Evolutionary conservation across 2,113 vertebrate genomes (phyloP), one percentile per base, ranked within the genome.

Genomic region (Eurypyga helias): DNA sequence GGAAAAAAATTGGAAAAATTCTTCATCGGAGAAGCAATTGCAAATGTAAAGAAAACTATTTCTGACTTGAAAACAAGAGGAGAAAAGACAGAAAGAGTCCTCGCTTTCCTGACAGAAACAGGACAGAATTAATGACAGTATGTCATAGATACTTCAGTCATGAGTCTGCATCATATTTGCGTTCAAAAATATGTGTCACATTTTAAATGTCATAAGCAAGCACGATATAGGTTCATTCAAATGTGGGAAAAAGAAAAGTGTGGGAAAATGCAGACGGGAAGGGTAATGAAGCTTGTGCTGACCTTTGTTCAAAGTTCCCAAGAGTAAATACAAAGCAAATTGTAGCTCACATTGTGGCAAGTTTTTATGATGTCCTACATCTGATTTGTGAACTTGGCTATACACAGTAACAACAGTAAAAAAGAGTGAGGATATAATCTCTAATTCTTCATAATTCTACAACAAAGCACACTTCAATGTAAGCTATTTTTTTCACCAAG

Each of bases 211-310:
- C 41, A 52, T 69, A 62, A 93, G 21, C 5, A 48, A 95, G 49
- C 54, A 86, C 71, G 70, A 79, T 23, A 86, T 8, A 65, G 46
- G 91, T 62, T 78, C 20, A 45, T 69, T 65, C 66, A 77, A 72
- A 16, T 85, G 69, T 93, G 92, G 85, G 90, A 93, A 95, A 77
- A 90, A 92, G 43, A 85, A 83, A 80, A 93, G 91, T 96, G 93
- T 98, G 98, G 97, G 97, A 98, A 98, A 98, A 93, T 52, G 49
- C 41, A 79, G 65, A 89, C 14, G 43, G 89, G 79, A 92, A 83
- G 78, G n/a, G 76, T 61, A 38, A 76, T 31, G 46, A 93, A 93
- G 65, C 55, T 79, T 62, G 17, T 66, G 45, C 52, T 97, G 93
- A 97, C 94, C 94, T 93, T 87, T 85, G 19, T 78, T 76, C 69